Conservation (phyloP, 2,797 vertebrate species). For the Sorex maritimensis region DNA sequence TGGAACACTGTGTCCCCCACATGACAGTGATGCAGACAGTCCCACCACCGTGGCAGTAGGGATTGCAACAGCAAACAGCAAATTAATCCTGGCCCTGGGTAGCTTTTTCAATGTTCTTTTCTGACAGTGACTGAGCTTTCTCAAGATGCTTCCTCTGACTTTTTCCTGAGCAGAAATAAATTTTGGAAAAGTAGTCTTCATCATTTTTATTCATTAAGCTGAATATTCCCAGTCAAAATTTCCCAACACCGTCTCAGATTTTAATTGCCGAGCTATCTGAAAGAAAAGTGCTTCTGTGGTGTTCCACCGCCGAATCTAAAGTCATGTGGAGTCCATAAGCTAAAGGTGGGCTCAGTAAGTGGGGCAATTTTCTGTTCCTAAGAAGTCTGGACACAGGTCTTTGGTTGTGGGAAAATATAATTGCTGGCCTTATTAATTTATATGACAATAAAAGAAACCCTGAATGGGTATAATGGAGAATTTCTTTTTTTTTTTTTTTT, state of each 20-base stretch:
- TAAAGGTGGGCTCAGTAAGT: constrained; percentile 7
- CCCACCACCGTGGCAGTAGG: constrained; percentile 26
- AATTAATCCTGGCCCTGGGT: constrained; percentile 33
- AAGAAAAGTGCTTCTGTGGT: constrained; percentile 45
- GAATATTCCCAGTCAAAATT: constrained; percentile 1
- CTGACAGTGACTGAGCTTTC: not conserved
- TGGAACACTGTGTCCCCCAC: constrained; percentile 65
- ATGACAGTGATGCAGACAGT: constrained; percentile 12
- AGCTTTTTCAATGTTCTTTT: constrained; percentile 18
- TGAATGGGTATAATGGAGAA: constrained; percentile 55
- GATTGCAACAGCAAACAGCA: constrained; percentile 40
- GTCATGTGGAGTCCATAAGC: not conserved
- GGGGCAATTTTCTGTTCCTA: constrained; percentile 29
- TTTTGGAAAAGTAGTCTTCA: not conserved
- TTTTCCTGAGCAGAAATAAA: constrained; percentile 29
- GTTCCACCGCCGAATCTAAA: not conserved
- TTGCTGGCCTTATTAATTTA: constrained; percentile 61
- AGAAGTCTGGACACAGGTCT: constrained; percentile 61
- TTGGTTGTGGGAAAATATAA: constrained; percentile 65
- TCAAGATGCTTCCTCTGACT: constrained; percentile 38
- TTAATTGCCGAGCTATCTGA: constrained; percentile 33
- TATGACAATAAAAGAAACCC: constrained; percentile 63
- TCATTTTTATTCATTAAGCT: constrained; percentile 29
- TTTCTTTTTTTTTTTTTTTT: too few species aligned
- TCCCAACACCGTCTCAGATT: constrained; percentile 38